Evolutionary conservation across 2,113 vertebrate genomes (phyloP).

Genomic region (Marmota flaviventris): DNA sequence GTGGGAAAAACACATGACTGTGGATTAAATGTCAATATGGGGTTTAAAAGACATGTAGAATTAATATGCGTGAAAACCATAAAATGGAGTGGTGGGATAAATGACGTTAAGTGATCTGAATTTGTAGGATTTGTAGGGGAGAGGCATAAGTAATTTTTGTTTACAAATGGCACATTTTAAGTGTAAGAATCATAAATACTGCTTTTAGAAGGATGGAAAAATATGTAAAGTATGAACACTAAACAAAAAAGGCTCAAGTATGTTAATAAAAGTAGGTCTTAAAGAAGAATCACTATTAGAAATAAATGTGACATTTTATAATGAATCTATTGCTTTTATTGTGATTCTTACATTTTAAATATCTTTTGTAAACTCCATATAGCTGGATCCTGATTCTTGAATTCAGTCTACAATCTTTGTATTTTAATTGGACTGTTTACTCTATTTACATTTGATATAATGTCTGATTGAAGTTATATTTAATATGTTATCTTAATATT

Average conservation of each 20-base stretch:
- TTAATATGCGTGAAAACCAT: not conserved
- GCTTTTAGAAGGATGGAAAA: not conserved
- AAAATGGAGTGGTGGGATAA: not conserved
- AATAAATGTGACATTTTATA: not conserved
- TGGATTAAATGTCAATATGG: not conserved
- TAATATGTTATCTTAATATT: not conserved
- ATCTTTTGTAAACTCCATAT: not conserved
- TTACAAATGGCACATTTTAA: not conserved
- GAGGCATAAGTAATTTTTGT: not conserved
- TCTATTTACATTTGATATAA: not conserved
- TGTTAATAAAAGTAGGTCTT: not conserved
- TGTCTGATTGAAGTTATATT: not conserved
- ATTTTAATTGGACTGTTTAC: not conserved
- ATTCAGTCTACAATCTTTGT: not conserved
- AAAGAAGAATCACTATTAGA: not conserved
- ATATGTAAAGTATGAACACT: not conserved
- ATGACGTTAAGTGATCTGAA: not conserved
- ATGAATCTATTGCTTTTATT: not conserved
- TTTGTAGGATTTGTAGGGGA: not conserved
- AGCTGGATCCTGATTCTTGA: not conserved
- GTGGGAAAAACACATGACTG: not conserved
- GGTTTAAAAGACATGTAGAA: not conserved
- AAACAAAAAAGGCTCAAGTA: not conserved
- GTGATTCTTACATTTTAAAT: not conserved
- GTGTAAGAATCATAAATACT: not conserved